Percentiles rank a stretch among this genome's conserved stretches.
These are phyloP conservation scores for Diadema setosum DNA, from an alignment of 35 echinoderm and acorn worm genomes.

Conservation along the genomic window DNA sequence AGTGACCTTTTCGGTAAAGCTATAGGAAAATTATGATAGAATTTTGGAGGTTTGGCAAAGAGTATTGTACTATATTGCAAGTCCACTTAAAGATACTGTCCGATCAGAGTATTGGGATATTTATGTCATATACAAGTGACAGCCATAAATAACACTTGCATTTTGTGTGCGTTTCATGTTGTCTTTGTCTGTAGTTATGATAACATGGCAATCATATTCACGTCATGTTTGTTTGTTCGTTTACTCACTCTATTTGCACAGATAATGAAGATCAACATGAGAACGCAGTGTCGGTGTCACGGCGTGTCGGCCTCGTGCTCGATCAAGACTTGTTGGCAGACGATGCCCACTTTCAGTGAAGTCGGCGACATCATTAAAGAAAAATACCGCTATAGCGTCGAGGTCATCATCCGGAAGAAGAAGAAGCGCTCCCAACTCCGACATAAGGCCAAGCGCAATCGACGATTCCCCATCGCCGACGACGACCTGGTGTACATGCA, in stretches of 20 bases:
- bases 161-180: no score
- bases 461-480: not conserved
- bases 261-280: conserved; percentile 31
- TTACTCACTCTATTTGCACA: not conserved
- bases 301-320: conserved; percentile 65
- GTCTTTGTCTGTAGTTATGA: no score
- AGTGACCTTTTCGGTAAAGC: no score
- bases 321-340: conserved; percentile 73
- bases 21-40: no score
- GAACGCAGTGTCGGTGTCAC: conserved; percentile 60
- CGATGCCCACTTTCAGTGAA: conserved; percentile 43
- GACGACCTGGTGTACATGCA: conserved; percentile 10
- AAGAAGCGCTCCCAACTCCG: conserved; percentile 17
- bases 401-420: not conserved
- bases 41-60: no score
- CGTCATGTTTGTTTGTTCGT: no score
- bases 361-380: conserved; percentile 62
- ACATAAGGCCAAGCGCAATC: conserved; percentile 3
- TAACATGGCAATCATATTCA: no score
- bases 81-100: no score
- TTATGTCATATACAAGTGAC: no score
- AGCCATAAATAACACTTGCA: no score
- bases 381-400: conserved; percentile 1
- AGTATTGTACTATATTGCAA: no score
- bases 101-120: no score